These are phyloP conservation scores for Muraenolepis orangiensis DNA, from an alignment of 2,797 vertebrate genomes.

Conservation along the genomic window DNA sequence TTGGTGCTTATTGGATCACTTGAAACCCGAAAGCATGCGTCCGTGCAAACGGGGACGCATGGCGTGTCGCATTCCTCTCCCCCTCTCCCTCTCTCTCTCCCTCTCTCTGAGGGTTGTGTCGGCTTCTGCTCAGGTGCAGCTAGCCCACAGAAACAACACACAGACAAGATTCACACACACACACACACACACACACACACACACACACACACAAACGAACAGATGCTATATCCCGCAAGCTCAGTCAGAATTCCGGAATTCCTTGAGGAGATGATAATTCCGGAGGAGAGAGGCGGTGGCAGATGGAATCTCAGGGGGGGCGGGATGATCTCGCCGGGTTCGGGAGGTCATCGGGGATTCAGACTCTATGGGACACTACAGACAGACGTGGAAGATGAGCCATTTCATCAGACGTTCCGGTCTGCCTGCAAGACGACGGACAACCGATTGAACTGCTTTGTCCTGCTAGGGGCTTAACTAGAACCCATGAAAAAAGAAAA, in stretches of 20 bases:
- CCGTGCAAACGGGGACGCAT: conserved; percentile 30
- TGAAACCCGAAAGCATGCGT: conserved; percentile 30
- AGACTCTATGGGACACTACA: conserved; percentile 50
- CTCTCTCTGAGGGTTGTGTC: conserved; percentile 8
- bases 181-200: conserved; percentile 2
- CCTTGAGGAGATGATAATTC: conserved; percentile 50
- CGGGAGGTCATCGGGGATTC: conserved; percentile 53
- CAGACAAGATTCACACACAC: not conserved
- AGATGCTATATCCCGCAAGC: conserved; percentile 3
- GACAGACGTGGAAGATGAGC: conserved; percentile 19
- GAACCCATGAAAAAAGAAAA: conserved; percentile 7
- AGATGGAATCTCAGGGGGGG: conserved; percentile 52
- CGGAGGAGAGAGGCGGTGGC: conserved; percentile 38
- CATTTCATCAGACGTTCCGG: conserved; percentile 27
- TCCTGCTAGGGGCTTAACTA: conserved; percentile 11
- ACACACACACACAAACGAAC: not conserved
- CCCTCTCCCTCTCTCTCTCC: no score
- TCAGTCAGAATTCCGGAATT: conserved; percentile 53
- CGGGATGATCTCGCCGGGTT: conserved; percentile 41
- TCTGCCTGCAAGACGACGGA: conserved; percentile 22
- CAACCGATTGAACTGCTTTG: conserved; percentile 31
- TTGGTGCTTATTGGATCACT: conserved; percentile 17
- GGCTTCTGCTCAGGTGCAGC: conserved; percentile 37
- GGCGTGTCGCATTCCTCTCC: conserved; percentile 22
- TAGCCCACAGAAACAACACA: not conserved